These are phyloP conservation scores for Formica aserva DNA, from an alignment of 2,888 invertebrate species.

Conservation along the genomic window DNA sequence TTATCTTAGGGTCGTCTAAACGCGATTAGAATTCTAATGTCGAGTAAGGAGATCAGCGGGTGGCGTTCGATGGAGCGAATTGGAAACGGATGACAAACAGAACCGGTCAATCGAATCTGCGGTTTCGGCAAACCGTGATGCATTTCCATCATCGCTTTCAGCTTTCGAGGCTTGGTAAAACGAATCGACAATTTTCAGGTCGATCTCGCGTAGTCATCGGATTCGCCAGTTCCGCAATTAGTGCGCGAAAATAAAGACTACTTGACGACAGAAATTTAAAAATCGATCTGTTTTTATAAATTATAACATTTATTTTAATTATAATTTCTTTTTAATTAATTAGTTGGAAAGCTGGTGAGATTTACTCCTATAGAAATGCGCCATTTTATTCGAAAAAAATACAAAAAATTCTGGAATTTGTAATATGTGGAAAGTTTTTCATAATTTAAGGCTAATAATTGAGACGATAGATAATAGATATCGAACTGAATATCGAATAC, in stretches of 20 bases:
- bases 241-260: neutral
- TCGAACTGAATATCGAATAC: neutral
- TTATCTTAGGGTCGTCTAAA: slow-evolving; percentile 46
- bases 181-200: slow-evolving; percentile 11
- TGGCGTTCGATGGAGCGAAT: neutral
- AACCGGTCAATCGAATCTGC: slow-evolving; percentile 46
- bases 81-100: slow-evolving; percentile 21
- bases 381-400: neutral
- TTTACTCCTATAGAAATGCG: neutral
- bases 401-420: neutral
- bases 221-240: slow-evolving; percentile 3
- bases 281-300: neutral
- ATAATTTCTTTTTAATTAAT: neutral
- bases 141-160: neutral
- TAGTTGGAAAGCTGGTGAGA: neutral
- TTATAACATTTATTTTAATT: neutral
- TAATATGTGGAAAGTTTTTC: neutral
- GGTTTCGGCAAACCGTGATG: slow-evolving; percentile 25
- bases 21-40: slow-evolving; percentile 22
- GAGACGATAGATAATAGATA: neutral
- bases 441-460: neutral
- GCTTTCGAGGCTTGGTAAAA: neutral
- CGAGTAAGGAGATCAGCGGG: slow-evolving; percentile 15
- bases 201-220: neutral
- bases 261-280: neutral